phyloP scores from a whole-genome alignment of 2,113 vertebrate species.

The Eonycteris spelaea region DNA sequence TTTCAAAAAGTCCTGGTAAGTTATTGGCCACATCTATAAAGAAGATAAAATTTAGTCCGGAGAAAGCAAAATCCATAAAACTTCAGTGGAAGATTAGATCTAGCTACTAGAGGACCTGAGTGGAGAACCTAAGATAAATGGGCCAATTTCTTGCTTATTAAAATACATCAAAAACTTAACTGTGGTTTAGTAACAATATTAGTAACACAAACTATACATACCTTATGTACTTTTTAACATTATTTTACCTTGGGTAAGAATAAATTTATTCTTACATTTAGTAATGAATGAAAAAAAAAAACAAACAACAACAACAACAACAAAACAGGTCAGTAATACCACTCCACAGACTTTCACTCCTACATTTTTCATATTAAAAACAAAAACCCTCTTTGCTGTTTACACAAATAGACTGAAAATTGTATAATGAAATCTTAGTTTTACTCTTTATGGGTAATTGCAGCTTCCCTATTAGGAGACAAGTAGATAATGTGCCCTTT shows the following conservation, averaged over 20 bases:
- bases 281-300: neutral
- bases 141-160: neutral
- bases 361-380: neutral
- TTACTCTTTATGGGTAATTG: conserved; percentile 25
- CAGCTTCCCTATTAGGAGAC: neutral
- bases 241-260: neutral
- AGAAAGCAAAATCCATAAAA: neutral
- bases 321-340: neutral
- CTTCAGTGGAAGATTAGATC: neutral
- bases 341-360: neutral
- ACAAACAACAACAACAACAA: too few species aligned
- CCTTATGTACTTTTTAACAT: neutral
- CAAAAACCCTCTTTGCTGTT: neutral
- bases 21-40: neutral
- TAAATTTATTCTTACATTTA: neutral
- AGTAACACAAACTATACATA: neutral
- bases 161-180: neutral
- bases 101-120: neutral
- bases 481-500: neutral
- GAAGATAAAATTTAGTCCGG: neutral
- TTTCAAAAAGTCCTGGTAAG: neutral
- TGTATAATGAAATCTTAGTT: neutral
- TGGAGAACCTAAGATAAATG: neutral
- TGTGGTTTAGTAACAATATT: neutral
- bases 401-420: neutral